Evolutionary conservation across 2,797 vertebrate species (phyloP).

Genomic region (Anabas testudineus): DNA sequence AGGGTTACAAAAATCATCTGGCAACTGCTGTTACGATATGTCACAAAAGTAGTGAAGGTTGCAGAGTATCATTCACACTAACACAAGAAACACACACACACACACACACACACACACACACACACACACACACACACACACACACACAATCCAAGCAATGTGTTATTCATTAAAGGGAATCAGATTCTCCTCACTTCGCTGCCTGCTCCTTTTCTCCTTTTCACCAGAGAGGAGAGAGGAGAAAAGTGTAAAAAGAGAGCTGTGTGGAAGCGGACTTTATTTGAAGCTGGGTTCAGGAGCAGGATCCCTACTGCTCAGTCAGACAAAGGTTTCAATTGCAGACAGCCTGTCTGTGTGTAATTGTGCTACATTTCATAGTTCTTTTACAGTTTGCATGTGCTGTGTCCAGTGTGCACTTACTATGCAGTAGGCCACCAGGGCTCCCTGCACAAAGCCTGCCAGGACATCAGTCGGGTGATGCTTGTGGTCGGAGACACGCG

Average conservation of each 20-base stretch:
- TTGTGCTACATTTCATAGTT: neutral
- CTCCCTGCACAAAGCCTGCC: slow-evolving; percentile 96
- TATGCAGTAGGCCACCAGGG: slow-evolving; percentile 98
- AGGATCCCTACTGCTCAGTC: neutral
- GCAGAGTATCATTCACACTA: slow-evolving; percentile 44
- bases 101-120: slow-evolving; percentile 31
- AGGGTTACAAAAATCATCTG: slow-evolving; percentile 77
- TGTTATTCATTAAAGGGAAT: slow-evolving; percentile 80
- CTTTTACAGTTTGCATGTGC: neutral
- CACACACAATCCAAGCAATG: slow-evolving; percentile 68
- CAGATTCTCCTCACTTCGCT: slow-evolving; percentile 67
- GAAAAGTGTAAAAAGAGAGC: slow-evolving; percentile 11
- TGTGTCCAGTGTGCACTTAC: slow-evolving; percentile 84
- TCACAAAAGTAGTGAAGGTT: slow-evolving; percentile 66
- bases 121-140: slow-evolving; percentile 21
- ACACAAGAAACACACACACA: slow-evolving; percentile 17
- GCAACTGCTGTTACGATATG: slow-evolving; percentile 66
- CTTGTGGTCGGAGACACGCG: slow-evolving; percentile 97
- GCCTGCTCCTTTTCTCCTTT: slow-evolving; percentile 47
- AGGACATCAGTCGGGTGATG: slow-evolving; percentile 97
- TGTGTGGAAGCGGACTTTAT: slow-evolving; percentile 9
- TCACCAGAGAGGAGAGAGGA: slow-evolving; percentile 28
- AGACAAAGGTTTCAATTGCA: slow-evolving; percentile 6
- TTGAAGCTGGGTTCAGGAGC: neutral
- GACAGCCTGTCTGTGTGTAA: neutral